Percentiles rank a stretch among this genome's conserved stretches.
phyloP scores from a whole-genome alignment of 2,113 vertebrate genomes.

The Turnix velox region DNA sequence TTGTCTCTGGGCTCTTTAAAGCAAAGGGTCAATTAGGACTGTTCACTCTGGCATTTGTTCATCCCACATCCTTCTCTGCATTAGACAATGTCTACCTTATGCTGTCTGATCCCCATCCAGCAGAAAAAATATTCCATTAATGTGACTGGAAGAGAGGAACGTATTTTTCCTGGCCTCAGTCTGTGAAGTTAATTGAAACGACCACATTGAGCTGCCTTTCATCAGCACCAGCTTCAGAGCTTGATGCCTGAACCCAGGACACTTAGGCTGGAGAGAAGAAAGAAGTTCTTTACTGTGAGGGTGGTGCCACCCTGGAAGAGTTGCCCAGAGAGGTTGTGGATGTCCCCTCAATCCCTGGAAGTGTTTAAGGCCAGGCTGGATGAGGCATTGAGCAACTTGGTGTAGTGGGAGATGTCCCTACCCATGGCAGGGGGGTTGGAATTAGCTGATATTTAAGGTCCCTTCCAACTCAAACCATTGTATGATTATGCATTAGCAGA shows the following conservation, averaged over 20 bases:
- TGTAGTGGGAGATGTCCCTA: too few species aligned
- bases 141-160: neutral
- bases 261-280: too few species aligned
- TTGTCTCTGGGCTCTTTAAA: constrained; percentile 34
- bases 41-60: neutral
- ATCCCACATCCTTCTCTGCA: constrained; percentile 27
- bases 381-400: too few species aligned
- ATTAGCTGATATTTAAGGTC: too few species aligned
- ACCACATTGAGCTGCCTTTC: neutral
- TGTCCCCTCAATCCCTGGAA: too few species aligned
- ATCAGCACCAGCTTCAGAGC: neutral
- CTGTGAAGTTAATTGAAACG: neutral
- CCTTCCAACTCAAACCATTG: too few species aligned
- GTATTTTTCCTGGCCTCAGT: neutral
- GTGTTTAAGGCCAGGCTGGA: too few species aligned
- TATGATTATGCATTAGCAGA: too few species aligned
- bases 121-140: constrained; percentile 28
- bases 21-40: constrained; percentile 29
- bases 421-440: too few species aligned
- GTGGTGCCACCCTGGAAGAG: too few species aligned
- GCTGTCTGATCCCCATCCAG: constrained; percentile 42
- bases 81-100: constrained; percentile 51
- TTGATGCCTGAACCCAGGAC: fast-evolving
- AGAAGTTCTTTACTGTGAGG: too few species aligned
- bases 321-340: too few species aligned